Evolutionary conservation across 2,888 invertebrate species (phyloP), one percentile per base, ranked within the genome.

Genomic region (Nymphalis urticae): DNA sequence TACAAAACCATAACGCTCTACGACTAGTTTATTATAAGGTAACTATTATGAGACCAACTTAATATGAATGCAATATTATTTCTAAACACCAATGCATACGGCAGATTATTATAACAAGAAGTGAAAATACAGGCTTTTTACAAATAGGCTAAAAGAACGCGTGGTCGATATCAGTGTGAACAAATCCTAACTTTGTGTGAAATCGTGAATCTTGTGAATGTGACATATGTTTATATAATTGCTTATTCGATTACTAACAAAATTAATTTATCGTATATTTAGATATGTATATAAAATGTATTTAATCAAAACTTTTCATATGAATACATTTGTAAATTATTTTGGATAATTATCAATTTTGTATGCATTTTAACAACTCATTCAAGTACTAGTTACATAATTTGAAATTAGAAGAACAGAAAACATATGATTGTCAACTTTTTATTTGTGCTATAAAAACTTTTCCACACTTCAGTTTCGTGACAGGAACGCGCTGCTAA

Each of bases 21-120:
- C 84, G 91, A 91, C 91, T 91, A 91, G 91, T 64, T 83, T 81
- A 42, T 58, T 58, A 80, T 81, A 83, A 77, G 90, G 90, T 90
- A 90, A 90, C 89, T 82, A 81, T 76, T 72, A 73, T 77, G 80
- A 83, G 80, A 85, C 84, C 80, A 76, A 77, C 75, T 77, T 75
- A 73, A 69, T 42, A 58, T 36, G 36, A 58, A 58, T 58, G 19
- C 58, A 58, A 36, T 58, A 19, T 56, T 32, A 70, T 48, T 50
- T 59, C 71, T 65, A 62, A 59, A 73, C 73, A 72, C 64, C 70
- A 70, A 74, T 64, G 65, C 66, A 59, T 68, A 72, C 69, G 59
- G 58, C 32, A 48, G 32, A 32, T 51, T 68, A 64, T 64, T 36
- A 42, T 58, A 42, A 58, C 58, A 42, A 58, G 58, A 58, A 58